Conservation (phyloP, 2,797 vertebrate species). For the Onychomys arenicola region DNA sequence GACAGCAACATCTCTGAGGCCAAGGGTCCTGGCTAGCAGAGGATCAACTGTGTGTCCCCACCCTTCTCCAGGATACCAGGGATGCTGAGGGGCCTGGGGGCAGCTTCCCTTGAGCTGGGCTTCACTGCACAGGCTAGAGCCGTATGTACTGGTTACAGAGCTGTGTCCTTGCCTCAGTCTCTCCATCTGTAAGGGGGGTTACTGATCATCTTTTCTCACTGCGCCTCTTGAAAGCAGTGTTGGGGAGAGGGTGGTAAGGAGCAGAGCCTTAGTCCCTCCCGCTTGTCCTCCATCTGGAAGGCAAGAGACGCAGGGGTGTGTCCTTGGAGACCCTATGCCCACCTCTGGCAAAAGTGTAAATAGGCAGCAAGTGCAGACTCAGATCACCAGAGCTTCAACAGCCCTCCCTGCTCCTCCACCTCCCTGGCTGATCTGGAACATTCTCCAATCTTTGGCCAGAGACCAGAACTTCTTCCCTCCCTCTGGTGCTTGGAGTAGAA, state of each 20-base stretch:
- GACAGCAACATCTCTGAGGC: neutral
- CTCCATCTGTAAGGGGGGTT: neutral
- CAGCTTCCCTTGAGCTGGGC: neutral
- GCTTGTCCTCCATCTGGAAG: neutral
- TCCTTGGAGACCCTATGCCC: neutral
- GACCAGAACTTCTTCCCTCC: neutral
- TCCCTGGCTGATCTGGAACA: constrained; percentile 32
- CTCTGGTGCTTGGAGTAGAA: neutral
- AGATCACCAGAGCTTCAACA: neutral
- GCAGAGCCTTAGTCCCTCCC: neutral
- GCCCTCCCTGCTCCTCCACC: neutral
- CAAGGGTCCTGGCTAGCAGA: neutral
- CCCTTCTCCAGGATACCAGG: neutral
- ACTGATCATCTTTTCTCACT: neutral
- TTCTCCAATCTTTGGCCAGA: constrained; percentile 30
- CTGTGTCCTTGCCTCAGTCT: neutral
- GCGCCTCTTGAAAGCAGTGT: neutral
- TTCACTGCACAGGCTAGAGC: neutral
- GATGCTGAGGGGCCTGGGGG: neutral
- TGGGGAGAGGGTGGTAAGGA: neutral
- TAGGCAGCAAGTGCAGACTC: neutral
- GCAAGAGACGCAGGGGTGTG: neutral
- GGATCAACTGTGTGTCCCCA: neutral
- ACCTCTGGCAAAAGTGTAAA: neutral
- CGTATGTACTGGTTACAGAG: neutral